Conservation (phyloP, 1,140 invertebrate genomes). For the Monomorium pharaonis region DNA sequence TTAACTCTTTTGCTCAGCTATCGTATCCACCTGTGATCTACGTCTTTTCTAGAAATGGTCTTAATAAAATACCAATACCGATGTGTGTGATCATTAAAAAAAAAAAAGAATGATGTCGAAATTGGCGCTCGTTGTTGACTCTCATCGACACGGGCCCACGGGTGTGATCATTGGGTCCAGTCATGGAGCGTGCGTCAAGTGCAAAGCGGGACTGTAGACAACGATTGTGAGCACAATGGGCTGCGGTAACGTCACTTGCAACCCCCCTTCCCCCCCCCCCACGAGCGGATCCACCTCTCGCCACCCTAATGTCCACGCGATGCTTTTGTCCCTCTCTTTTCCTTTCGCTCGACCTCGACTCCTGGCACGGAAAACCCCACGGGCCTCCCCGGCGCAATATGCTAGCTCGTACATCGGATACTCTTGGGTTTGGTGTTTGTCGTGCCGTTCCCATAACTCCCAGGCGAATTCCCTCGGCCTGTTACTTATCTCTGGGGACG, state of each 20-base stretch:
- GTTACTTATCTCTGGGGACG: slow-evolving; percentile 76
- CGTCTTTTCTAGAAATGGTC: no score
- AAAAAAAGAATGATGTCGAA: slow-evolving; percentile 2
- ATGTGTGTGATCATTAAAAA: slow-evolving; percentile 41
- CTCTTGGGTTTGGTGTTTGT: slow-evolving; percentile 77
- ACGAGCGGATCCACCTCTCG: slow-evolving; percentile 40
- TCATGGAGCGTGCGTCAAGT: slow-evolving; percentile 66
- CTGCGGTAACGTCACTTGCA: slow-evolving; percentile 75
- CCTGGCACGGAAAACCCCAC: slow-evolving; percentile 79
- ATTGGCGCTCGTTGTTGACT: neutral
- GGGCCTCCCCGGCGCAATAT: slow-evolving; percentile 81
- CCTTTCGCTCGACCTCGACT: slow-evolving; percentile 67
- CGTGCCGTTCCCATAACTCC: slow-evolving; percentile 81
- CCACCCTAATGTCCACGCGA: neutral
- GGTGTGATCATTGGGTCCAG: slow-evolving; percentile 66
- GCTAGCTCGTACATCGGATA: slow-evolving; percentile 79
- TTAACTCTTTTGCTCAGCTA: no score
- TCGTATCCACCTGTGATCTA: no score
- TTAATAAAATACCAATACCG: neutral
- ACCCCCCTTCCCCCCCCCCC: no score
- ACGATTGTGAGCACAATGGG: slow-evolving; percentile 71
- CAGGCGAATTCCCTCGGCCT: slow-evolving; percentile 71
- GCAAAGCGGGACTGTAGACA: slow-evolving; percentile 56
- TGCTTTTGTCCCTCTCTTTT: slow-evolving; percentile 1
- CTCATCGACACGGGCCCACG: slow-evolving; percentile 53